A percentile compares a stretch with the other conserved stretches of the same genome.
phyloP scores from a whole-genome alignment of 2,888 invertebrate genomes.

The Cataglyphis albicans region DNA sequence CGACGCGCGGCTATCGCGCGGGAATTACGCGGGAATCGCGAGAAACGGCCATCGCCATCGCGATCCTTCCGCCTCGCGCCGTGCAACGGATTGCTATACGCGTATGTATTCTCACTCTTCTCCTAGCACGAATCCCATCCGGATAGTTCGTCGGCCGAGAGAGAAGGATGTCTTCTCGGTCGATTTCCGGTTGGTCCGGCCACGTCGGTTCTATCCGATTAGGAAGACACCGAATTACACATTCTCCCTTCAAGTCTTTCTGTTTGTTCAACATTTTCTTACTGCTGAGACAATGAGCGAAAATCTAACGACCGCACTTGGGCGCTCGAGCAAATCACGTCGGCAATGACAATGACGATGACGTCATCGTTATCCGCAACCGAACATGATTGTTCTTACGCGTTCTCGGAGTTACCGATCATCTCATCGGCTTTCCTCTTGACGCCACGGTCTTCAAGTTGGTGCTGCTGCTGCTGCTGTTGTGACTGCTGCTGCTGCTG shows the following conservation, averaged over 20 bases:
- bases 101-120: constrained; percentile 56
- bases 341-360: constrained; percentile 45
- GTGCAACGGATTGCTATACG: constrained; percentile 72
- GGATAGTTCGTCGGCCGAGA: constrained; percentile 25
- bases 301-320: constrained; percentile 84
- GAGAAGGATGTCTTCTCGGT: not conserved
- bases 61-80: constrained; percentile 63
- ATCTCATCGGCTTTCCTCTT: constrained; percentile 84
- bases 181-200: constrained; percentile 29
- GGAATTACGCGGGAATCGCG: constrained; percentile 46
- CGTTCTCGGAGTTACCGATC: constrained; percentile 80
- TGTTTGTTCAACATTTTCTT: constrained; percentile 53
- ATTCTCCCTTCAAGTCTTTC: constrained; percentile 23
- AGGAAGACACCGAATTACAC: constrained; percentile 38
- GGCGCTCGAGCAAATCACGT: constrained; percentile 73
- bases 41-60: constrained; percentile 62
- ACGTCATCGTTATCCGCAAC: constrained; percentile 41
- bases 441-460: constrained; percentile 80
- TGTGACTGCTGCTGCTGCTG: constrained; percentile 78
- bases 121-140: constrained; percentile 23
- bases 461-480: constrained; percentile 75
- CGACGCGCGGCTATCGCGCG: constrained; percentile 53
- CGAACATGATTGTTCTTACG: constrained; percentile 72
- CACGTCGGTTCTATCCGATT: constrained; percentile 41
- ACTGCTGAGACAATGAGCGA: constrained; percentile 84